Evolutionary conservation across 1,140 invertebrate species (phyloP).

Genomic region (Cyclina sinensis): DNA sequence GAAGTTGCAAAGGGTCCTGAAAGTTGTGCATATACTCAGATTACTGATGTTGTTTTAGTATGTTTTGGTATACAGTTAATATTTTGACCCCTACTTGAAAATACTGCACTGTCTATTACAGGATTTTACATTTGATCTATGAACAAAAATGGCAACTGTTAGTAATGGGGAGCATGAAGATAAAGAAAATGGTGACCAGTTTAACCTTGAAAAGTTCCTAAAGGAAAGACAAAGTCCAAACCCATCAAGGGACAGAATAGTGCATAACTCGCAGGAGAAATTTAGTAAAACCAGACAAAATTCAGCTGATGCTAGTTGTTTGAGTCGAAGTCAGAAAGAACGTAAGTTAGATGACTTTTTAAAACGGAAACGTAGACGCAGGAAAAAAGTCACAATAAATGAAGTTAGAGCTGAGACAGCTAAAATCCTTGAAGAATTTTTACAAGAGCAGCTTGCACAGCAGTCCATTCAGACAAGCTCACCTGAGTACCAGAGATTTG

Average conservation of each 20-base stretch:
- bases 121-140: neutral
- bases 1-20: too few relatives aligned
- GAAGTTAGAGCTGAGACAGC: conserved; percentile 44
- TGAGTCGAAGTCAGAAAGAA: conserved; percentile 41
- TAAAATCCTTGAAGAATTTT: conserved; percentile 64
- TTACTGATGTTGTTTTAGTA: too few relatives aligned
- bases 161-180: neutral
- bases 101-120: too few relatives aligned
- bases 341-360: conserved; percentile 46
- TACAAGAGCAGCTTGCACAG: conserved; percentile 42
- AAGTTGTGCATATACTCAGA: too few relatives aligned
- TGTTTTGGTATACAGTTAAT: too few relatives aligned
- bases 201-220: neutral
- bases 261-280: conserved; percentile 42
- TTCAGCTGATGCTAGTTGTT: conserved; percentile 20
- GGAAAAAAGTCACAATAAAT: conserved; percentile 17
- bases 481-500: conserved; percentile 55
- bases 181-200: neutral
- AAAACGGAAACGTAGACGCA: conserved; percentile 17
- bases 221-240: conserved; percentile 3
- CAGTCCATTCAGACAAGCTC: conserved; percentile 40
- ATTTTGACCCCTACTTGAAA: too few relatives aligned
- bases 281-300: neutral
- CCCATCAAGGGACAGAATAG: conserved; percentile 18
- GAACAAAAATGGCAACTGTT: conserved; percentile 1